Base-by-base conservation (phyloP, 1,140 invertebrate genomes). In the Triops cancriformis region DNA sequence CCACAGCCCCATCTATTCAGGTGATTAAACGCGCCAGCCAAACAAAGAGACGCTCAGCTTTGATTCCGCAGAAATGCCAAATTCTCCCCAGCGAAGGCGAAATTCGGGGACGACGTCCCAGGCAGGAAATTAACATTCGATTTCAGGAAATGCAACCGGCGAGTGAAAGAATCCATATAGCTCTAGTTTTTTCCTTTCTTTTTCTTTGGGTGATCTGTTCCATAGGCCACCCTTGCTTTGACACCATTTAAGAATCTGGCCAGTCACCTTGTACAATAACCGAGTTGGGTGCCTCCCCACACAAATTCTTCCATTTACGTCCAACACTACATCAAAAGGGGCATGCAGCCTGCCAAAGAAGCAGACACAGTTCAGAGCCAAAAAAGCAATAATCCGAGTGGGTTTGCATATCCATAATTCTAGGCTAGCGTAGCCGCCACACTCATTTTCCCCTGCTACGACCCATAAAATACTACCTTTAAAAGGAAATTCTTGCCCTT, bases 301-400 rank as follows among this genome's bases (percentile, higher is more conserved):
- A 64, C 11, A 64, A 64, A 64, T 64, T 64, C 51, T 23, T 64
- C 23, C 51, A 2, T 64, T 64, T 64, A 64, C 18, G 51, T 64
- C 51, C 51, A 64, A 64, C 51, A 64, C n/a, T n/a, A n/a, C n/a
- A 64, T 64, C n/a, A 64, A 64, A 64, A 64, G 51, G 51, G 18
- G 18, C n/a, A n/a, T n/a, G n/a, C n/a, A 45, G 18, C 11, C 43
- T 12, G 14, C 14, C 14, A 64, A 14, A 14, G 45, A 12, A 64
- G 51, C 10, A 23, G 23, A 18, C 51, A 23, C 9, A 18, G 18
- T 18, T n/a, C 14, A 64, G 6, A 23, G 14, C 51, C 10, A 64
- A 23, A 64, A 64, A 64, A 64, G 51, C 51, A 64, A 64, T 64
- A 64, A 64, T 64, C 51, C 51, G 23, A 64, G 51, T 64, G 51